Conservation (phyloP, 2,888 invertebrate species). For the Chrysolina oricalcia region DNA sequence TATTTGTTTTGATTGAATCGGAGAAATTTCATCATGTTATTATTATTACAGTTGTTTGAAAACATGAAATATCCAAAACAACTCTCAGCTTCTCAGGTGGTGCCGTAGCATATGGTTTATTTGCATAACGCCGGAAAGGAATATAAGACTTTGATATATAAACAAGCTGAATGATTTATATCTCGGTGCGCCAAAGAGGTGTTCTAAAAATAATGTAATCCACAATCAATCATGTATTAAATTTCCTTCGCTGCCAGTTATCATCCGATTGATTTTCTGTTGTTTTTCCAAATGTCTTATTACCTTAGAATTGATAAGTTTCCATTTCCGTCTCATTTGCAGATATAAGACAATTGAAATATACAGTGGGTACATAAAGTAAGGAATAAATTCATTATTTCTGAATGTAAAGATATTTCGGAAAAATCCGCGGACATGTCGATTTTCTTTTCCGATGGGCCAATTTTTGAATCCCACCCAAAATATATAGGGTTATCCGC, state of each 20-base stretch:
- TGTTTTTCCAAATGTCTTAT: background rate
- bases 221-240: background rate
- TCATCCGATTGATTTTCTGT: background rate
- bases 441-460: no score
- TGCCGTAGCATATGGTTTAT: slow-evolving; percentile 49
- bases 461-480: no score
- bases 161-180: slow-evolving; percentile 52
- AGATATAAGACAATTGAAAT: no score
- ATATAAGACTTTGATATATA: slow-evolving; percentile 43
- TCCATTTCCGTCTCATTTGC: no score
- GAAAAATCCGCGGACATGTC: no score
- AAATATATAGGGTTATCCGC: no score
- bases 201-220: slow-evolving; percentile 35
- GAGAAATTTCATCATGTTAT: slow-evolving; percentile 15
- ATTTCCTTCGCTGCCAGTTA: background rate
- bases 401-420: no score
- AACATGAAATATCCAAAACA: slow-evolving; percentile 45
- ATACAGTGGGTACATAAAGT: no score
- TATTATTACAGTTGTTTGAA: slow-evolving; percentile 36
- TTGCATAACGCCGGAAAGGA: slow-evolving; percentile 42
- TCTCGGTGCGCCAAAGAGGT: slow-evolving; percentile 31
- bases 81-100: slow-evolving; percentile 54
- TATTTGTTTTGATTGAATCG: background rate
- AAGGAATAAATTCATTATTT: no score
- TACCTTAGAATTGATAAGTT: background rate